phyloP scores from a whole-genome alignment of 2,888 invertebrate genomes.

The Machimus rusticus region DNA sequence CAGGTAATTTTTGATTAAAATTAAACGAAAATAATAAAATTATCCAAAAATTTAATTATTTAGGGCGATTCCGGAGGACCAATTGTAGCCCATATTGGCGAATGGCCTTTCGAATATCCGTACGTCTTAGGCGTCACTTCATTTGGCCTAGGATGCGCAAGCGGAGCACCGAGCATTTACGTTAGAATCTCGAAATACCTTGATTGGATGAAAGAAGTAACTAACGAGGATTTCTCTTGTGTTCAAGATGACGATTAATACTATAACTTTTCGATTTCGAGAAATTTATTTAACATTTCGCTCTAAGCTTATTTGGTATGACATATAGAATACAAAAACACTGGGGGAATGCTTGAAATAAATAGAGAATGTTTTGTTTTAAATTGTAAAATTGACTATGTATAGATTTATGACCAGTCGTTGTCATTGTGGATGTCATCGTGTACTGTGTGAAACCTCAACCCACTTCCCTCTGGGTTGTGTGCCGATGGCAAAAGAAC shows the following conservation, averaged over 20 bases:
- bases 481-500: slow-evolving; percentile 87
- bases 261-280: neutral
- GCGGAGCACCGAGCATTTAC: slow-evolving; percentile 46
- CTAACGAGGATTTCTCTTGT: neutral
- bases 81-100: neutral
- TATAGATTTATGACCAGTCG: slow-evolving; percentile 58
- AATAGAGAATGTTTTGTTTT: neutral
- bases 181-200: too few species aligned
- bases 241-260: too few species aligned
- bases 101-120: neutral
- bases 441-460: slow-evolving; percentile 80
- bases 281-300: neutral
- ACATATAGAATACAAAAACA: neutral
- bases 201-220: slow-evolving; percentile 47
- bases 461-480: slow-evolving; percentile 83
- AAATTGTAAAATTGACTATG: neutral
- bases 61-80: slow-evolving; percentile 36
- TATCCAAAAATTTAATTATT: neutral
- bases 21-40: neutral
- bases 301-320: neutral
- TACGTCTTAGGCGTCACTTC: slow-evolving; percentile 47
- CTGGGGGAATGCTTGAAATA: neutral
- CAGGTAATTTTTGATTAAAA: neutral
- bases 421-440: slow-evolving; percentile 59
- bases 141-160: slow-evolving; percentile 47